phyloP scores from a whole-genome alignment of 2,113 vertebrate genomes.

The Anhinga rufa region DNA sequence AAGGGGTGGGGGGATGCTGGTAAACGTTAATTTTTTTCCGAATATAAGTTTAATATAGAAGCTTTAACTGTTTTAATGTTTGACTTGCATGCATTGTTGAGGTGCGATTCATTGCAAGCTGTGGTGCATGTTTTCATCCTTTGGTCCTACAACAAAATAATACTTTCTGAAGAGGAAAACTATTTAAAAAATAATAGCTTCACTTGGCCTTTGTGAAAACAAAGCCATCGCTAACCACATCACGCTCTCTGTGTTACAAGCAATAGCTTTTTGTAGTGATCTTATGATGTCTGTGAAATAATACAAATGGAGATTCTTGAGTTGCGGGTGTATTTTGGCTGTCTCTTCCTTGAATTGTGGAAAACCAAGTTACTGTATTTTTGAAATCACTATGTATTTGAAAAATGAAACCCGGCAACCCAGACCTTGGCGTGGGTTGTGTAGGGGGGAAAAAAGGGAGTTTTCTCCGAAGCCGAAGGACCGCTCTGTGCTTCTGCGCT shows the following conservation, averaged over 20 bases:
- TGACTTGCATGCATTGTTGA: background rate
- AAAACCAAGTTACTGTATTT: background rate
- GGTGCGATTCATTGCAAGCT: background rate
- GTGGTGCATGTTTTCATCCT: background rate
- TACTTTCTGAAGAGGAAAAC: constrained; percentile 11
- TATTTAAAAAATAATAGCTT: constrained; percentile 9
- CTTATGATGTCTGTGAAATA: background rate
- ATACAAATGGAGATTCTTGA: background rate
- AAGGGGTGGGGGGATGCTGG: background rate
- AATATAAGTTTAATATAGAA: background rate
- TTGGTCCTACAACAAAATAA: background rate
- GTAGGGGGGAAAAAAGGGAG: background rate
- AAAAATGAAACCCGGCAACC: background rate
- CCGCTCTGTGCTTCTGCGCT: background rate
- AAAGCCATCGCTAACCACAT: background rate
- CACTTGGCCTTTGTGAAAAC: background rate
- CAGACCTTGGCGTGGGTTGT: background rate
- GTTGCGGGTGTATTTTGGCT: background rate
- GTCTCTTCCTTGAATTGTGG: background rate
- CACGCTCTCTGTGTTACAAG: background rate
- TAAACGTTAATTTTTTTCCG: background rate
- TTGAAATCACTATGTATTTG: background rate
- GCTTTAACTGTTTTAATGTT: background rate
- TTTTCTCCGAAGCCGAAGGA: background rate
- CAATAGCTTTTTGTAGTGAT: background rate